These are phyloP conservation scores for Chaenogobius annularis DNA, from an alignment of 2,113 vertebrate species.

Conservation along the genomic window DNA sequence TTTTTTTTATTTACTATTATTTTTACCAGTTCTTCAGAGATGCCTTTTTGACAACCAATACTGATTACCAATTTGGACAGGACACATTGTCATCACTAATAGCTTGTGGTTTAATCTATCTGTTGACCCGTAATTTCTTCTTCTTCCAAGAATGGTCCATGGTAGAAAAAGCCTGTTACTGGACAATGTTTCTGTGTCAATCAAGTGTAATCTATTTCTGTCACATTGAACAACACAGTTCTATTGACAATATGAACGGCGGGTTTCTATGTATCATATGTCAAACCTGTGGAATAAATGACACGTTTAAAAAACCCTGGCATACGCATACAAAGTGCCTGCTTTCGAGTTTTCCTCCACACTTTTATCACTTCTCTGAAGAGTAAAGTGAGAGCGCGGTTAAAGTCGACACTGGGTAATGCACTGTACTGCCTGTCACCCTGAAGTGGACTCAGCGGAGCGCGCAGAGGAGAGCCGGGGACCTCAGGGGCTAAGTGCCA, in stretches of 20 bases:
- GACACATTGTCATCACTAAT: too few relatives aligned
- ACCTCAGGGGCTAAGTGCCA: slow-evolving; percentile 50
- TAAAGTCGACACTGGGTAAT: slow-evolving; percentile 43
- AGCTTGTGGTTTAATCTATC: too few relatives aligned
- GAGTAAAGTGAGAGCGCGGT: slow-evolving; percentile 19
- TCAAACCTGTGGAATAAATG: neutral
- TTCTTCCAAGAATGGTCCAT: too few relatives aligned
- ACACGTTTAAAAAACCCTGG: neutral
- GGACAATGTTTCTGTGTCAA: too few relatives aligned
- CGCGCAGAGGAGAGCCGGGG: slow-evolving; percentile 19
- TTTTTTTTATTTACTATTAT: too few relatives aligned
- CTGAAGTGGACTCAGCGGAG: slow-evolving; percentile 49
- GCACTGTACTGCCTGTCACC: slow-evolving; percentile 50
- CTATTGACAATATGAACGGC: neutral
- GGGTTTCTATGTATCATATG: too few relatives aligned
- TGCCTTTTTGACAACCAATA: too few relatives aligned
- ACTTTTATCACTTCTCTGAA: slow-evolving; percentile 14
- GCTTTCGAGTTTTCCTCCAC: neutral
- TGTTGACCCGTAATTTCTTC: too few relatives aligned
- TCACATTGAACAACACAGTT: neutral
- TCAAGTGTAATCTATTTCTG: too few relatives aligned
- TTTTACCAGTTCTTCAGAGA: too few relatives aligned
- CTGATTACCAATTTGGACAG: too few relatives aligned
- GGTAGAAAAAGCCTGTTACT: too few relatives aligned
- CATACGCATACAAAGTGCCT: neutral